phyloP scores from a whole-genome alignment of 2,888 invertebrate genomes.

The Drosophila formosana region DNA sequence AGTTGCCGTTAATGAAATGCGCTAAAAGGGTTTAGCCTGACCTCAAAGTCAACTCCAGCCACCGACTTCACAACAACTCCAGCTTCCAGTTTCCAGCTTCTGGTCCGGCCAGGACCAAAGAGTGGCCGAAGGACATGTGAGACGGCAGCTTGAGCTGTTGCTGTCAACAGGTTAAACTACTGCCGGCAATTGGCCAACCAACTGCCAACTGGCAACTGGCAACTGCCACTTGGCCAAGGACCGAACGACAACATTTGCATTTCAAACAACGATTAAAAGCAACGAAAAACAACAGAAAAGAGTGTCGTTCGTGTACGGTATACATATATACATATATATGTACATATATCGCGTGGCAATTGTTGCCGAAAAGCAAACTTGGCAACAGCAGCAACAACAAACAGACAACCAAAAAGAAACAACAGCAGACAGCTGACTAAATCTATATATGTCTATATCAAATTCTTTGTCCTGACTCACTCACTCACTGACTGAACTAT shows the following conservation, averaged over 20 bases:
- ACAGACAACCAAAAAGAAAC: no score
- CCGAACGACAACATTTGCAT: conserved; percentile 43
- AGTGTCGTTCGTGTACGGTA: neutral
- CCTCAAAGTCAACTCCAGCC: conserved; percentile 51
- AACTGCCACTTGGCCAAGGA: conserved; percentile 1
- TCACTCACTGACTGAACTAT: no score
- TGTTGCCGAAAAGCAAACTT: conserved; percentile 68
- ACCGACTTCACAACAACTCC: neutral
- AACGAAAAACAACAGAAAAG: conserved; percentile 23
- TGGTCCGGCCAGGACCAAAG: neutral
- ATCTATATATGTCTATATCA: conserved; percentile 11
- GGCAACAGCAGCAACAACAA: conserved; percentile 31
- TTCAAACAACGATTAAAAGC: conserved; percentile 47
- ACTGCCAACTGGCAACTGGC: neutral
- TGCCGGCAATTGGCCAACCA: conserved; percentile 9
- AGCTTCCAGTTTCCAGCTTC: neutral
- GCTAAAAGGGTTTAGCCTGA: conserved; percentile 73
- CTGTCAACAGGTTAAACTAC: conserved; percentile 59
- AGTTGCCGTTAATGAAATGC: conserved; percentile 69
- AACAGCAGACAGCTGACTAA: conserved; percentile 49
- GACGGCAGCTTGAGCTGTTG: conserved; percentile 16
- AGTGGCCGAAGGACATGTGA: conserved; percentile 19
- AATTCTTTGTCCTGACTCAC: no score
- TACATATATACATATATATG: conserved; percentile 10
- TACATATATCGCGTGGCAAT: conserved; percentile 82